Evolutionary conservation across 2,797 vertebrate species (phyloP).

Genomic region (Microchirus variegatus): DNA sequence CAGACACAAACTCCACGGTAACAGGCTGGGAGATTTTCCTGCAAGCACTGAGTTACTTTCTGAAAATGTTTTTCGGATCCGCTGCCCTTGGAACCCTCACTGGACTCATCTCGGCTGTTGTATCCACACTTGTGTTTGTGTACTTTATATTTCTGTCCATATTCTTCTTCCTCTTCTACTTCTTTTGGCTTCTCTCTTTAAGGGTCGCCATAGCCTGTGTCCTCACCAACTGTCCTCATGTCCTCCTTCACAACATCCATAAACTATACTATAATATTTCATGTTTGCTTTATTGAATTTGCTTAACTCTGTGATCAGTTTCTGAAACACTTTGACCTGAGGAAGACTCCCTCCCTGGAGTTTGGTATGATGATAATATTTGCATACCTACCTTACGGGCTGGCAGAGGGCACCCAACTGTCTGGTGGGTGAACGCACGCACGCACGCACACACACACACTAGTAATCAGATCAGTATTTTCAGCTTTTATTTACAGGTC

Average conservation of each 20-base stretch:
- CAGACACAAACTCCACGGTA: constrained; percentile 85
- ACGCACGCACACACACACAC: neutral
- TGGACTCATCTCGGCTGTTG: constrained; percentile 96
- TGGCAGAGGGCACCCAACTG: constrained; percentile 95
- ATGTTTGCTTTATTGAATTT: constrained; percentile 8
- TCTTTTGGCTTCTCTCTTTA: too few relatives aligned
- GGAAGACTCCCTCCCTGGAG: constrained; percentile 96
- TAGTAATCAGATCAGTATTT: too few relatives aligned
- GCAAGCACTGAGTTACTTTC: constrained; percentile 94
- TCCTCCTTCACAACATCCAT: neutral
- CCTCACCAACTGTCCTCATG: neutral
- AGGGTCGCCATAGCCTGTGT: neutral
- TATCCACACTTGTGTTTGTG: constrained; percentile 83
- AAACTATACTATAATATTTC: too few relatives aligned
- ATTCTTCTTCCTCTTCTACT: too few relatives aligned
- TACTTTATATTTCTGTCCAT: constrained; percentile 2
- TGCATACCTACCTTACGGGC: constrained; percentile 96
- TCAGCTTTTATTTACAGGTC: too few relatives aligned
- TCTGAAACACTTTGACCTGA: constrained; percentile 95
- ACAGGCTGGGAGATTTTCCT: constrained; percentile 95
- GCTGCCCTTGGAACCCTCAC: constrained; percentile 96
- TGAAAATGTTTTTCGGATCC: constrained; percentile 99
- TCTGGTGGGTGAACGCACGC: constrained; percentile 83
- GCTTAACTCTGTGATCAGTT: constrained; percentile 73
- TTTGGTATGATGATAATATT: constrained; percentile 99